Percentiles rank a stretch among this genome's conserved stretches.
Conservation (phyloP, 2,797 vertebrate species). For the Phoebastria nigripes region DNA sequence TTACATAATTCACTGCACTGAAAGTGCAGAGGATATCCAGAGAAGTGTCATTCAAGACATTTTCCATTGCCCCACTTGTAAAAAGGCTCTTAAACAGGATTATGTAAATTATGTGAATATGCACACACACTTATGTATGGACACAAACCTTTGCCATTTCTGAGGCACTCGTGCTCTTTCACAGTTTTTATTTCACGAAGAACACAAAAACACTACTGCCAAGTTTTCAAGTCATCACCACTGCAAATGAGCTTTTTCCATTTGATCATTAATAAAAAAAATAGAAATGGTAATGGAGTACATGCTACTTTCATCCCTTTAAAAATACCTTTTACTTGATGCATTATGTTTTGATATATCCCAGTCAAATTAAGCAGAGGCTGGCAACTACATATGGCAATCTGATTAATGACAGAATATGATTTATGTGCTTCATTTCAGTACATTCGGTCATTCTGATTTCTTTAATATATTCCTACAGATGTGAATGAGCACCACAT, state of each 20-base stretch:
- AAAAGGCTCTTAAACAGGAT: neutral
- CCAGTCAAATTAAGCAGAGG: conserved; percentile 19
- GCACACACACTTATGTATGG: neutral
- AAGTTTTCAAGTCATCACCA: conserved; percentile 11
- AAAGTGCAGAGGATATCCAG: neutral
- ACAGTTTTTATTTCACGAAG: neutral
- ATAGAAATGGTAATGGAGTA: neutral
- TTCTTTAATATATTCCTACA: conserved; percentile 25
- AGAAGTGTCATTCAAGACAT: neutral
- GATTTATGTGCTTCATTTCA: conserved; percentile 51
- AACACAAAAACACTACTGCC: neutral
- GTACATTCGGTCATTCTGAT: conserved; percentile 5
- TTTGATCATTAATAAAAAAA: conserved; percentile 8
- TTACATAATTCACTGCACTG: neutral
- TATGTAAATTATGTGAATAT: neutral
- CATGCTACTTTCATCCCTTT: neutral
- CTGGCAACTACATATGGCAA: neutral
- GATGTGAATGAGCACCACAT: conserved; percentile 22
- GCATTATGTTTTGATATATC: conserved; percentile 28
- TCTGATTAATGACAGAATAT: conserved; percentile 35
- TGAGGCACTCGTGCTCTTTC: accelerated
- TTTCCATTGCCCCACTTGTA: neutral
- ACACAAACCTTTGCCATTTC: neutral
- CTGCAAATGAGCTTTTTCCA: conserved; percentile 17
- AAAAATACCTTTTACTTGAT: conserved; percentile 27